Evolutionary conservation across 1,140 invertebrate genomes (phyloP), one percentile per base, ranked within the genome.

Genomic region (Telenomus remus): DNA sequence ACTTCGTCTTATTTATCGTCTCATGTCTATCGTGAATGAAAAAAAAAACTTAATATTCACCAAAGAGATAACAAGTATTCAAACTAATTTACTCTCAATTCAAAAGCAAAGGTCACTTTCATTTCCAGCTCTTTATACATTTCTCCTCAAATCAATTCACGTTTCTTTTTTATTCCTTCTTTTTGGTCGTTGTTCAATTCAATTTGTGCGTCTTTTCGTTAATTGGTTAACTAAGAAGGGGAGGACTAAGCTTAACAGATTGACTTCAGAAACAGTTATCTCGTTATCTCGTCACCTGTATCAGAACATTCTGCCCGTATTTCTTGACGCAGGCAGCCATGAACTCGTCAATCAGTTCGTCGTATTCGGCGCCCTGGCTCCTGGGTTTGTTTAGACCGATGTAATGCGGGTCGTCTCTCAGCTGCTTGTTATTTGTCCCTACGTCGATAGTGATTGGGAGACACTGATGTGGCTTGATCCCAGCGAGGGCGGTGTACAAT

Each of bases 281-380:
- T 65, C n/a, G 49, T 72, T 65, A 77, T 77, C 69, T 63, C 64
- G 19, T 82, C 78, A 92, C 92, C 87, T 96, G 95, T 78, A 97
- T 94, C 0, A 96, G 89, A 0, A 94, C 95, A 79, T 96, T 96
- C 84, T 96, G 95, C 54, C 94, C 94, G 82, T 96, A 98, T 87
- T 96, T 93, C 85, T 92, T 93, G 0, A 98, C 95, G 56, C 96
- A 95, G 1, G 97, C 97, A 82, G 95, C 89, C 97, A 99, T 99
- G 85, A 99, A 99, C 87, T 99, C 98, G 82, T 99, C 98, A 56
- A 99, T 92, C 77, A 99, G 94, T 42, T 95, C 94, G 84, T 99
- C 97, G 86, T 99, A 99, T 60, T 94, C 92, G 34, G 92, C 89
- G 10, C 98, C 98, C 19, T 93, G 93, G 0, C 94, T 93, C 49